A percentile compares a stretch with the other conserved stretches of the same genome.
Evolutionary conservation across 2,888 invertebrate species (phyloP).

Genomic region (Nemurella pictetii): DNA sequence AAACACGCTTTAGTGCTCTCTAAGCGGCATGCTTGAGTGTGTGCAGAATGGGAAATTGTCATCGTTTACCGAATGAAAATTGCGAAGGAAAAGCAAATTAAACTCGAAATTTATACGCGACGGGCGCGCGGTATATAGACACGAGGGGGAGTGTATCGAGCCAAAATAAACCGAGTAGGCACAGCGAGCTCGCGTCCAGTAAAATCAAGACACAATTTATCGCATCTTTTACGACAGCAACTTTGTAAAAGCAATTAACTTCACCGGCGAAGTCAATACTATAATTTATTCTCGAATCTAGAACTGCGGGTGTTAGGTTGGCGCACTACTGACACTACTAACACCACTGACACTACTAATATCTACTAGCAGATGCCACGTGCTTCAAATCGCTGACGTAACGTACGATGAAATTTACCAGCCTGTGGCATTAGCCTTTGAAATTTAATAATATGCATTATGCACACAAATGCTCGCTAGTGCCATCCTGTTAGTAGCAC

Average conservation of each 20-base stretch:
- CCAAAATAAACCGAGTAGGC: neutral
- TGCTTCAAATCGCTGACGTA: no score
- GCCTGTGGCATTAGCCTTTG: no score
- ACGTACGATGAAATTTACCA: no score
- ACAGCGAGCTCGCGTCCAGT: no score
- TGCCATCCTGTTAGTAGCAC: no score
- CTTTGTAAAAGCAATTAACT: neutral
- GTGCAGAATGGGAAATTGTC: neutral
- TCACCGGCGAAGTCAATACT: neutral
- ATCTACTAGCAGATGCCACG: no score
- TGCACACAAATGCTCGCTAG: no score
- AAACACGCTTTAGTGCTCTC: no score
- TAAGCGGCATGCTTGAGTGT: neutral
- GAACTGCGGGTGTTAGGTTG: no score
- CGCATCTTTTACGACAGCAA: neutral
- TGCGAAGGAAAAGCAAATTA: neutral
- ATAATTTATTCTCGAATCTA: neutral
- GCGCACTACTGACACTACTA: no score
- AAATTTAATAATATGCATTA: no score
- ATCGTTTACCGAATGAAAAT: neutral
- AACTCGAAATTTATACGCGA: neutral
- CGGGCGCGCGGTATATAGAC: neutral
- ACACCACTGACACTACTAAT: no score
- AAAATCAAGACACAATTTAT: neutral
- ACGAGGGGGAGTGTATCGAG: neutral